Percentiles rank a stretch among this genome's conserved stretches.
Conservation (phyloP, 2,797 vertebrate species). For the Alcedo atthis region DNA sequence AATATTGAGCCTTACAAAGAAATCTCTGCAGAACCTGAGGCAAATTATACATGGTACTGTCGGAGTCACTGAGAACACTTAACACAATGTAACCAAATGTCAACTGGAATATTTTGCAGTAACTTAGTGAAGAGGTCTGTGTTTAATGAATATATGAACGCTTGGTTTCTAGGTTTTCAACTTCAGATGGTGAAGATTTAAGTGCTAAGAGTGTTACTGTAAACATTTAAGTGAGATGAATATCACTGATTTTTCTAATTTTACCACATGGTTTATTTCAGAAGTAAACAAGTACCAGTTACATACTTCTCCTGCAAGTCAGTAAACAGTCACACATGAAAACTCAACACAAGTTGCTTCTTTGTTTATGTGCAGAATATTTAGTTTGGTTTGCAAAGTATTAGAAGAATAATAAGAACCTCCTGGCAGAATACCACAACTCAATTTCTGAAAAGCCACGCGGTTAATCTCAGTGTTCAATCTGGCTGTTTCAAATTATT, state of each 20-base stretch:
- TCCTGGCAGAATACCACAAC: slow-evolving; percentile 78
- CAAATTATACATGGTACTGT: slow-evolving; percentile 6
- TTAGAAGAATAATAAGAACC: slow-evolving; percentile 79
- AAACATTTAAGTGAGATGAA: slow-evolving; percentile 56
- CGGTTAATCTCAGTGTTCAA: slow-evolving; percentile 77
- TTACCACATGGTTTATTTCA: slow-evolving; percentile 55
- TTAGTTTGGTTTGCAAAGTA: slow-evolving; percentile 78
- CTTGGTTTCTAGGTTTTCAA: slow-evolving; percentile 38
- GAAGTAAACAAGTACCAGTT: slow-evolving; percentile 57
- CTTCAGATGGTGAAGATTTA: slow-evolving; percentile 51
- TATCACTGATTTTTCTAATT: slow-evolving; percentile 48
- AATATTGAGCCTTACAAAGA: slow-evolving; percentile 15
- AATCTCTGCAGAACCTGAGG: neutral
- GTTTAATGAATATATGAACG: slow-evolving; percentile 8
- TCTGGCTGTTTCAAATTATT: slow-evolving; percentile 83
- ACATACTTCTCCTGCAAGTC: slow-evolving; percentile 44
- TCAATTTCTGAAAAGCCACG: slow-evolving; percentile 77
- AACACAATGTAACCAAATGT: slow-evolving; percentile 21
- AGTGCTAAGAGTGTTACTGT: slow-evolving; percentile 37
- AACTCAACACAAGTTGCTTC: slow-evolving; percentile 2
- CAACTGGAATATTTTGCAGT: slow-evolving; percentile 20
- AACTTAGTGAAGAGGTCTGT: slow-evolving; percentile 4
- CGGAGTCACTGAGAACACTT: slow-evolving; percentile 20
- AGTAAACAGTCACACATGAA: slow-evolving; percentile 40
- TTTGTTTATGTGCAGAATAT: slow-evolving; percentile 68